Evolutionary conservation across 1,140 invertebrate species (phyloP), one percentile per base, ranked within the genome.

Genomic region (Pemphigus obesinymphae): DNA sequence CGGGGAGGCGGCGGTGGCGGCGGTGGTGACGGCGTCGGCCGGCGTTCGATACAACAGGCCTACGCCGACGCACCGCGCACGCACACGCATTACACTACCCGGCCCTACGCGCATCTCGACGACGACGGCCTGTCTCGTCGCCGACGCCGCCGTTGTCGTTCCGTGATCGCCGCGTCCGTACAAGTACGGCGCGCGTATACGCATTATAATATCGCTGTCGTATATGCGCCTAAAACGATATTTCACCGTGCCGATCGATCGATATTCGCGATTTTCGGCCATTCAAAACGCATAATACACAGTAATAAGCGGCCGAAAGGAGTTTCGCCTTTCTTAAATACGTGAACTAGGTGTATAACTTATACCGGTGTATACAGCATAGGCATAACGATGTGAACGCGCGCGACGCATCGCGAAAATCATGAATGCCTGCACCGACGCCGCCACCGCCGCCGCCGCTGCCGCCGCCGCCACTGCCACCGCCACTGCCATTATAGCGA

Each of bases 31-130:
- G 43, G 70, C 70, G 70, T n/a, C 37, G 45, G 7, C 43, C 45
- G 45, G 70, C 70, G 70, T 23, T 73, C 70, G 70, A 73, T 73
- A 73, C 50, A 73, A 23, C 70, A 48, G 70, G 70, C 70, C 70
- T 73, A 73, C 70, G 70, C 70, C 70, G 70, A 73, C 70, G 70
- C 70, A 73, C 70, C 43, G 43, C 3, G 45, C 43, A 50, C 45
- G 68, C 70, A 50, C 70, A 73, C 70, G 70, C 70, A 73, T 31
- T 73, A 73, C 68, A 26, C 37, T 72, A 20, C 37, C 11, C n/a
- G 23, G 66, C 34, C 66, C 34, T 40, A 70, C 45, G 70, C 70
- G 70, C 70, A 73, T 73, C 70, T 50, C 70, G 70, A 26, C 66
- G 43, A 73, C 70, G 70, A 50, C 45, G 70, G 45, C 70, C 70